Evolutionary conservation across 1,140 invertebrate genomes (phyloP).

Genomic region (Leucophenga varia): DNA sequence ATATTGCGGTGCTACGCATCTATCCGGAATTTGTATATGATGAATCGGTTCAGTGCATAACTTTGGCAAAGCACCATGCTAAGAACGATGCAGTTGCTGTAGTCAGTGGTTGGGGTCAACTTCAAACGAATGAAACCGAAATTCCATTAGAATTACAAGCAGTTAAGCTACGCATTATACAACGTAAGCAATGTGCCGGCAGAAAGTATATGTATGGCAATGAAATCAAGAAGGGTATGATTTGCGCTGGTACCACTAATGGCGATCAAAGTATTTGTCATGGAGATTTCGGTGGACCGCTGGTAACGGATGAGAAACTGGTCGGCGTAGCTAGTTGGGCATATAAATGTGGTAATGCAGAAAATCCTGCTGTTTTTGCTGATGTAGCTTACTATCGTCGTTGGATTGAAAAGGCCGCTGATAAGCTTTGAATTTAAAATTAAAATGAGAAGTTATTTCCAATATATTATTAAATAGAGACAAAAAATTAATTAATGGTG

Average conservation of each 20-base stretch:
- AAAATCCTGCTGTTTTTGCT: constrained; percentile 56
- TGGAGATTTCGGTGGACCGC: constrained; percentile 16
- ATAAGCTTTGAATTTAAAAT: constrained; percentile 22
- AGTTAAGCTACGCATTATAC: constrained; percentile 33
- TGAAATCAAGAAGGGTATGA: constrained; percentile 45
- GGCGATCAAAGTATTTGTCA: constrained; percentile 29
- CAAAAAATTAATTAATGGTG: no score
- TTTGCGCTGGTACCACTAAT: constrained; percentile 54
- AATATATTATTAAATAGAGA: no score
- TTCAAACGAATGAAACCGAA: constrained; percentile 17
- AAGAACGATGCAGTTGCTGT: constrained; percentile 38
- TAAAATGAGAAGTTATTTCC: no score
- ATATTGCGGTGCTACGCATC: constrained; percentile 47
- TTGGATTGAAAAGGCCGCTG: constrained; percentile 12
- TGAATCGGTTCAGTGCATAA: constrained; percentile 22
- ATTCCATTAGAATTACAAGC: constrained; percentile 32
- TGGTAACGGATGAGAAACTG: constrained; percentile 2
- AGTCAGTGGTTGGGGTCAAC: constrained; percentile 58
- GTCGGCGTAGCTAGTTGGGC: constrained; percentile 59
- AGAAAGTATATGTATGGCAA: constrained; percentile 25
- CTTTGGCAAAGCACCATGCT: constrained; percentile 26
- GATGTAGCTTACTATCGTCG: constrained; percentile 21
- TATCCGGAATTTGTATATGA: constrained; percentile 26
- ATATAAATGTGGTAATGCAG: constrained; percentile 34
- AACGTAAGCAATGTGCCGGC: constrained; percentile 21